Evolutionary conservation across 2,888 invertebrate species (phyloP), one percentile per base, ranked within the genome.

Genomic region (Mimachlamys varia): DNA sequence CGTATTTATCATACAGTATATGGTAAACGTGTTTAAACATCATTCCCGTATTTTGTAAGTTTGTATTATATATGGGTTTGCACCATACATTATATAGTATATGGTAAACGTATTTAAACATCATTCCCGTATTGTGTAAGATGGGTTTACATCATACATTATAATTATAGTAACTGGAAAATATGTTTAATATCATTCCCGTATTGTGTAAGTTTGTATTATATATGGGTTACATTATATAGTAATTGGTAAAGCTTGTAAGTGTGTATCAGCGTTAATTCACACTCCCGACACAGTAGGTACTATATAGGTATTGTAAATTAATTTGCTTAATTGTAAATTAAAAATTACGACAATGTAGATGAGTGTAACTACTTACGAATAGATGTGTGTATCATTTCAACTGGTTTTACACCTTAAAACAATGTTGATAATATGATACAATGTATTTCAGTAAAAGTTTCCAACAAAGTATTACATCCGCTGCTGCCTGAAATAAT

Each of bases 361-460:
- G 27, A 76, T 76, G 15, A 7, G 76, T 15, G 76, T 33, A 33
- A 76, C 22, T 76, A 76, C 76, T 76, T 76, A 76, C 76, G 76
- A 76, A 76, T 76, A 33, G 76, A 76, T 33, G 76, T 76, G 76
- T 76, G 76, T 33, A 76, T 76, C 76, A 76, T 76, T 76, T 76
- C 76, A 76, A 76, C 76, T 27, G 76, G 76, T 76, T 76, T 76
- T 76, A 76, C 33, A 27, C 76, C 76, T 76, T 76, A 76, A 58
- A 76, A 76, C 76, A 76, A 76, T 33, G 76, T 5, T 22, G n/a
- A 62, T 7, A 53, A 10, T 19, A 53, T 17, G 53, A 76, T 62
- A 76, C 76, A 12, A 15, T 76, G 76, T 76, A 76, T 27, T 76
- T 76, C 62, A 62, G n/a, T 62, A 1, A 44, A 62, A 10, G n/a